phyloP scores from a whole-genome alignment of 2,113 vertebrate genomes.

The Turdus rufiventris region DNA sequence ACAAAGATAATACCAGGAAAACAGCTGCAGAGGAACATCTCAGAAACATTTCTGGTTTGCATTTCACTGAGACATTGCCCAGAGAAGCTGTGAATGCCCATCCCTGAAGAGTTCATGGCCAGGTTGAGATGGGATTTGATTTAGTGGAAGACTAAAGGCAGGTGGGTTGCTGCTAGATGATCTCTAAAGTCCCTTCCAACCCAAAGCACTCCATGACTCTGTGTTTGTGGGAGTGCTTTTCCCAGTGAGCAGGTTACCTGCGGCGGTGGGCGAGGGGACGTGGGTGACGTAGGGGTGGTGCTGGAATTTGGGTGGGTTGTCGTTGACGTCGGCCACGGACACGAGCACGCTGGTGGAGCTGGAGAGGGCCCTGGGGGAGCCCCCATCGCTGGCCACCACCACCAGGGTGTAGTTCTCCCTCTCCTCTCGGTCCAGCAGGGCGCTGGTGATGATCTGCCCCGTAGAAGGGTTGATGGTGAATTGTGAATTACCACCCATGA shows the following conservation, averaged over 20 bases:
- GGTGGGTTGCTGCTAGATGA: too few relatives aligned
- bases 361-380: slow-evolving; percentile 81
- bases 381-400: slow-evolving; percentile 87
- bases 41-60: not conserved
- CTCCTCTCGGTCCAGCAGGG: slow-evolving; percentile 86
- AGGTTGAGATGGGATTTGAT: accelerated
- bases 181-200: not conserved
- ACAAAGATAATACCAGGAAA: not conserved
- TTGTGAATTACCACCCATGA: slow-evolving; percentile 87
- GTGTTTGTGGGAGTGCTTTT: not conserved
- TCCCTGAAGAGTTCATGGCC: not conserved
- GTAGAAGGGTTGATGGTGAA: slow-evolving; percentile 98
- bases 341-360: slow-evolving; percentile 90
- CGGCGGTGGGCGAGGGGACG: slow-evolving; percentile 81
- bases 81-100: not conserved
- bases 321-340: slow-evolving; percentile 86
- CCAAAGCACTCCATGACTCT: accelerated
- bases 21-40: not conserved
- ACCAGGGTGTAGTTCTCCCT: slow-evolving; percentile 87
- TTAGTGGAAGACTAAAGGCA: not conserved
- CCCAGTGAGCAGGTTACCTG: slow-evolving; percentile 73
- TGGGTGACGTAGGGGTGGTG: slow-evolving; percentile 98
- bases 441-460: slow-evolving; percentile 94
- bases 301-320: slow-evolving; percentile 94
- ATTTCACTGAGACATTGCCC: not conserved